A percentile compares a stretch with the other conserved stretches of the same genome.
Conservation (phyloP, 2,797 vertebrate genomes). For the Sorex maritimensis region DNA sequence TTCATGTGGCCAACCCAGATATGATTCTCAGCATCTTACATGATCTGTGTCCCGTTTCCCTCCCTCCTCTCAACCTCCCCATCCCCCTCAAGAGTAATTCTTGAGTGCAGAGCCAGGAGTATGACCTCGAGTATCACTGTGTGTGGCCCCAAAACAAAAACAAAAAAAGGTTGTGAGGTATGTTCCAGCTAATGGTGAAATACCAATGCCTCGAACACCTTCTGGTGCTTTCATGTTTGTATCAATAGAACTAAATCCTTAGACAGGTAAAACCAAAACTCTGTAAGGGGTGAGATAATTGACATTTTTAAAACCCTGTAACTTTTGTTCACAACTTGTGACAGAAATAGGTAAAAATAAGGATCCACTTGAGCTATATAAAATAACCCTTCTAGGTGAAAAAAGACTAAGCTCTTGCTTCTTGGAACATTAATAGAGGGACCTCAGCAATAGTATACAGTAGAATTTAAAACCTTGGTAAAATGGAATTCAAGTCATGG, state of each 20-base stretch:
- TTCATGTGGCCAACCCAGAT: too few relatives aligned
- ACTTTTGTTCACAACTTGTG: neutral
- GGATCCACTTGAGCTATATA: neutral
- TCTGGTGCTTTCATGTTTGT: neutral
- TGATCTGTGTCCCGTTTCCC: too few relatives aligned
- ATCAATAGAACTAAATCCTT: neutral
- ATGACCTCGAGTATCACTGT: too few relatives aligned
- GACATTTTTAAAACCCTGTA: neutral
- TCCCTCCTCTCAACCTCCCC: too few relatives aligned
- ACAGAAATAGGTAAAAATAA: slow-evolving; percentile 42
- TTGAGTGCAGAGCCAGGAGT: too few relatives aligned
- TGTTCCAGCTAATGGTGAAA: too few relatives aligned
- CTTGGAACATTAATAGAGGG: neutral
- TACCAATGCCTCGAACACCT: too few relatives aligned
- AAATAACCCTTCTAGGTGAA: neutral
- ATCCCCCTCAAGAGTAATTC: too few relatives aligned
- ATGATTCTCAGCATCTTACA: too few relatives aligned
- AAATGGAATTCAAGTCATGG: neutral
- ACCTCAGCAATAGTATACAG: neutral
- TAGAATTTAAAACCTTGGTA: slow-evolving; percentile 15
- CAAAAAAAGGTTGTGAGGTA: too few relatives aligned
- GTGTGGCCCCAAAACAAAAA: too few relatives aligned
- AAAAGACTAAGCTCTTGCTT: slow-evolving; percentile 31
- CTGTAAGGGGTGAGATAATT: neutral
- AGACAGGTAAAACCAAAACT: too few relatives aligned